Conservation (phyloP, 2,888 invertebrate species). For the Pandemis heparana region DNA sequence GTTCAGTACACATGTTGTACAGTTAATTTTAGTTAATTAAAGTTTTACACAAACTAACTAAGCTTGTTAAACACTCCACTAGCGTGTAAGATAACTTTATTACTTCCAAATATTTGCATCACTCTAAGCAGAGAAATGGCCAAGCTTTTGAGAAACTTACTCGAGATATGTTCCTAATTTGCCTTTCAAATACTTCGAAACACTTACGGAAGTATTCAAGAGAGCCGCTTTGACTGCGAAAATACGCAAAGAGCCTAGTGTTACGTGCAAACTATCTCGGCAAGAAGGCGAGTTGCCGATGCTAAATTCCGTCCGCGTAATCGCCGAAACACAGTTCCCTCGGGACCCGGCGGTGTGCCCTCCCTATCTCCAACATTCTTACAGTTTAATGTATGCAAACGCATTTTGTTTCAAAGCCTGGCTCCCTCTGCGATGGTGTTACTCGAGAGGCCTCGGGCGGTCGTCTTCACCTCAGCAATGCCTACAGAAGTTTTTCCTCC, state of each 20-base stretch:
- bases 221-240: conserved; percentile 76
- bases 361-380: conserved; percentile 84
- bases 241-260: conserved; percentile 78
- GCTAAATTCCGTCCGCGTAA: conserved; percentile 83
- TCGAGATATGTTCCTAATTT: conserved; percentile 79
- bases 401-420: conserved; percentile 85
- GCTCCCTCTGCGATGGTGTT: conserved; percentile 80
- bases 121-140: conserved; percentile 52
- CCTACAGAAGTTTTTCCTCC: conserved; percentile 72
- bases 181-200: conserved; percentile 83
- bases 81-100: conserved; percentile 59
- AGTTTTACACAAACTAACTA: conserved; percentile 40
- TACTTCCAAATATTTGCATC: conserved; percentile 74
- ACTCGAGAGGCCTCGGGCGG: conserved; percentile 75
- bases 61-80: conserved; percentile 46
- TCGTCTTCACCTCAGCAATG: conserved; percentile 65
- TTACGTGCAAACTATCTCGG: conserved; percentile 81
- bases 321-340: conserved; percentile 82
- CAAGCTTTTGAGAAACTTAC: conserved; percentile 62
- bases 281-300: conserved; percentile 73
- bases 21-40: neutral
- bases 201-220: conserved; percentile 72
- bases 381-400: conserved; percentile 86
- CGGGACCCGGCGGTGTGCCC: conserved; percentile 72
- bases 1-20: neutral